These are phyloP conservation scores for Meghimatium bilineatum DNA, from an alignment of 2,888 invertebrate genomes.

Conservation along the genomic window DNA sequence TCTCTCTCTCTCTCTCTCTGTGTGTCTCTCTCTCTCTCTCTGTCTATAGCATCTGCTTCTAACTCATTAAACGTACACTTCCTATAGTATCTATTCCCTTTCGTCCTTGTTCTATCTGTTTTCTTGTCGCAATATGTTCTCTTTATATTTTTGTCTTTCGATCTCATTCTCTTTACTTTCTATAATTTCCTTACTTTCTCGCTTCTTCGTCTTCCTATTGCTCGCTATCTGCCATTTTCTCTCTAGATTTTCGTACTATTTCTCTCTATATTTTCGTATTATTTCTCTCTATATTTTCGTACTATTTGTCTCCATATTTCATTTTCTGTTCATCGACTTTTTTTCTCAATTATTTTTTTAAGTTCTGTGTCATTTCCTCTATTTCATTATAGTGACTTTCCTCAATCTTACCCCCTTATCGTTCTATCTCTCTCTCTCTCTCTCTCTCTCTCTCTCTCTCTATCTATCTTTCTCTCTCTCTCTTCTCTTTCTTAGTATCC, in stretches of 20 bases:
- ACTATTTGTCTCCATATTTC: no score
- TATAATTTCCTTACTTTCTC: slow-evolving; percentile 20
- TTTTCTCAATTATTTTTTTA: no score
- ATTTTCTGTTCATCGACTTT: no score
- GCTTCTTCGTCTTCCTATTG: neutral
- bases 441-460: neutral
- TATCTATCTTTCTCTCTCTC: neutral
- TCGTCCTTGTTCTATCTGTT: neutral
- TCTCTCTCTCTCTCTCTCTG: neutral
- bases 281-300: no score
- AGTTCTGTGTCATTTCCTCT: no score
- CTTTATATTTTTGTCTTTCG: no score
- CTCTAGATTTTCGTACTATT: no score
- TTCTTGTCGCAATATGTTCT: no score
- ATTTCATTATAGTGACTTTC: neutral
- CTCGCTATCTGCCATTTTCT: no score
- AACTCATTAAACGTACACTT: neutral
- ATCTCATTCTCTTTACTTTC: neutral
- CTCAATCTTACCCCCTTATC: neutral
- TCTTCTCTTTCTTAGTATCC: neutral
- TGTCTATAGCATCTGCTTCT: neutral
- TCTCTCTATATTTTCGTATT: no score
- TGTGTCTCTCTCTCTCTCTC: neutral
- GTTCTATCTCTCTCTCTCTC: neutral
- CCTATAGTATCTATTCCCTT: neutral